Evolutionary conservation across 2,113 vertebrate genomes (phyloP).

Genomic region (Anarhynchus alexandrinus): DNA sequence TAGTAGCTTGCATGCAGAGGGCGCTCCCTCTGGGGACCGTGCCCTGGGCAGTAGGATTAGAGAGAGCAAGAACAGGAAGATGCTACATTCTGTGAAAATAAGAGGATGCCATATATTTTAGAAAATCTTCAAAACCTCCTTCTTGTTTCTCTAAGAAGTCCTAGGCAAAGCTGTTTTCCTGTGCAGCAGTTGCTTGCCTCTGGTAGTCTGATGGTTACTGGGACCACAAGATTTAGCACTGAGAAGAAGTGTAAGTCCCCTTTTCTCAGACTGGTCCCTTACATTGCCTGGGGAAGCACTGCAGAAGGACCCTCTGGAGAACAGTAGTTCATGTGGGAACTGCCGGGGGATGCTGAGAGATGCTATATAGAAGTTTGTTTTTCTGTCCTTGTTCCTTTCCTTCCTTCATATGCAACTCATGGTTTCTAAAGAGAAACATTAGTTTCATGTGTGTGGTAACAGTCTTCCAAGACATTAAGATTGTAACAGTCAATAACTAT

Average conservation of each 20-base stretch:
- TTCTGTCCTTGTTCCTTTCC: neutral
- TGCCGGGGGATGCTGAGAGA: neutral
- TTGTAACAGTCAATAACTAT: neutral
- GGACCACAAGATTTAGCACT: neutral
- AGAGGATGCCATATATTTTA: neutral
- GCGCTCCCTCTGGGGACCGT: neutral
- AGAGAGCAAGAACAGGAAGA: neutral
- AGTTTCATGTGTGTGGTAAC: neutral
- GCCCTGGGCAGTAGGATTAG: neutral
- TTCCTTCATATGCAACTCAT: neutral
- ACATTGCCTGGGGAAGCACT: neutral
- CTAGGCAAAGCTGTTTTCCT: neutral
- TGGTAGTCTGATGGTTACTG: neutral
- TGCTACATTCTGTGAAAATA: neutral
- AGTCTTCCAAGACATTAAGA: neutral
- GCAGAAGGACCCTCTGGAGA: neutral
- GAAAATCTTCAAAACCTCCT: neutral
- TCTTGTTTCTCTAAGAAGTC: neutral
- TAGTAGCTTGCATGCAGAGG: neutral
- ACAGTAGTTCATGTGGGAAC: neutral
- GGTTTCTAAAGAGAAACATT: neutral
- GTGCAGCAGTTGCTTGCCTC: neutral
- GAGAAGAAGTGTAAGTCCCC: neutral
- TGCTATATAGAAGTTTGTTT: neutral
- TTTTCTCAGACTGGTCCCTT: neutral